Conservation (phyloP, 2,113 vertebrate genomes). For the Pseudonaja textilis region DNA sequence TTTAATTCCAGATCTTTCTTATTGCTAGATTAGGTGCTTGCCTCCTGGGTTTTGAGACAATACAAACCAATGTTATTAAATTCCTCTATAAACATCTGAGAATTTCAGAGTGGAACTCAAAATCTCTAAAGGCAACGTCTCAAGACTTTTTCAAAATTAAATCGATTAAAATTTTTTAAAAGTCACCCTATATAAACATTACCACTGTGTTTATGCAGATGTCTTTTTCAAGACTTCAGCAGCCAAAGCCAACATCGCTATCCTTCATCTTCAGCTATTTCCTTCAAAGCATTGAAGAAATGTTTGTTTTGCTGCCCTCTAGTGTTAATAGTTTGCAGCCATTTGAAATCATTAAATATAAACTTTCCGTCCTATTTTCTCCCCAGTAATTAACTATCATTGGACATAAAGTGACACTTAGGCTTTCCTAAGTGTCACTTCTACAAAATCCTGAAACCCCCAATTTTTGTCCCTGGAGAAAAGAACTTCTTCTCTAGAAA, state of each 20-base stretch:
- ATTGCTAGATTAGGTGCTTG: not conserved
- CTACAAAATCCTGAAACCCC: not conserved
- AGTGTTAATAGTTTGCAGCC: conserved; percentile 25
- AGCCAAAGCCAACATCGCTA: not conserved
- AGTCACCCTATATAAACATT: not conserved
- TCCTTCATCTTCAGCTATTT: not conserved
- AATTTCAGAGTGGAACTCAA: not conserved
- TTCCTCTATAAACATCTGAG: not conserved
- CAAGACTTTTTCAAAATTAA: not conserved
- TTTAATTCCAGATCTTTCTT: not conserved
- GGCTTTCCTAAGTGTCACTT: not conserved
- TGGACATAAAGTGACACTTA: not conserved
- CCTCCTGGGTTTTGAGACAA: no score
- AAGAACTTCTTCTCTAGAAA: not conserved
- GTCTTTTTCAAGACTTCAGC: not conserved
- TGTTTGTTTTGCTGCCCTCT: conserved; percentile 66
- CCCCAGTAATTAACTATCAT: not conserved
- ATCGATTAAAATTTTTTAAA: not conserved
- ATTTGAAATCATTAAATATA: not conserved
- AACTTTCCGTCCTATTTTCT: not conserved
- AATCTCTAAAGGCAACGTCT: not conserved
- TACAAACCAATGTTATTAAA: not conserved
- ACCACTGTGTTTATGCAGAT: not conserved
- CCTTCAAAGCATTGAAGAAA: not conserved
- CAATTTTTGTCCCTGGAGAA: not conserved